Evolutionary conservation across 2,888 invertebrate genomes (phyloP).

Genomic region (Brachypalpus laphriformis): DNA sequence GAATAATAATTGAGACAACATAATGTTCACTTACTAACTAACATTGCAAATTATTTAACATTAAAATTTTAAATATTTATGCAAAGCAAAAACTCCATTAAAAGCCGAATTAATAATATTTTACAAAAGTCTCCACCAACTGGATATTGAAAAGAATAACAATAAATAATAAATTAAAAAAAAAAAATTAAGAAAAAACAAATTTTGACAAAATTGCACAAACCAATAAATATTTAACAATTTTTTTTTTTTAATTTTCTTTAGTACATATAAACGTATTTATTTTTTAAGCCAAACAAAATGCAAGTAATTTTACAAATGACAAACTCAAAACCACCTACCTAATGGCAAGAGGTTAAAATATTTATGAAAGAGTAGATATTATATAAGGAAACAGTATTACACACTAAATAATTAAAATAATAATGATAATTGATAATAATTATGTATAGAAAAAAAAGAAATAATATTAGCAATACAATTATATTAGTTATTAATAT

Average conservation of each 20-base stretch:
- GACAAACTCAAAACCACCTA: constrained; percentile 30
- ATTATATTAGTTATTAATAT: constrained; percentile 39
- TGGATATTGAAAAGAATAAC: constrained; percentile 30
- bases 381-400: constrained; percentile 33
- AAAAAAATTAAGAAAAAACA: constrained; percentile 24
- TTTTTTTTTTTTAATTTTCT: constrained; percentile 23
- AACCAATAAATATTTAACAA: constrained; percentile 73
- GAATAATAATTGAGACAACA: constrained; percentile 32
- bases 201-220: constrained; percentile 72
- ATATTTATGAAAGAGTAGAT: background rate
- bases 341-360: constrained; percentile 68
- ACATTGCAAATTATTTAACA: constrained; percentile 38
- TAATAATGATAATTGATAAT: constrained; percentile 38
- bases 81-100: constrained; percentile 32
- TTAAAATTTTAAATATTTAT: constrained; percentile 15
- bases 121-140: constrained; percentile 45
- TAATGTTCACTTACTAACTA: constrained; percentile 32
- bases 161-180: constrained; percentile 68
- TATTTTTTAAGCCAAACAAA: constrained; percentile 31
- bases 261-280: background rate
- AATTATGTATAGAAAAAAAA: constrained; percentile 17
- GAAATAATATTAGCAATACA: constrained; percentile 21
- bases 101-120: constrained; percentile 48
- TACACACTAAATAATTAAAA: constrained; percentile 61
- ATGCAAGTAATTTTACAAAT: constrained; percentile 44